Evolutionary conservation across 2,797 vertebrate genomes (phyloP).

Genomic region (Hydrophis major): DNA sequence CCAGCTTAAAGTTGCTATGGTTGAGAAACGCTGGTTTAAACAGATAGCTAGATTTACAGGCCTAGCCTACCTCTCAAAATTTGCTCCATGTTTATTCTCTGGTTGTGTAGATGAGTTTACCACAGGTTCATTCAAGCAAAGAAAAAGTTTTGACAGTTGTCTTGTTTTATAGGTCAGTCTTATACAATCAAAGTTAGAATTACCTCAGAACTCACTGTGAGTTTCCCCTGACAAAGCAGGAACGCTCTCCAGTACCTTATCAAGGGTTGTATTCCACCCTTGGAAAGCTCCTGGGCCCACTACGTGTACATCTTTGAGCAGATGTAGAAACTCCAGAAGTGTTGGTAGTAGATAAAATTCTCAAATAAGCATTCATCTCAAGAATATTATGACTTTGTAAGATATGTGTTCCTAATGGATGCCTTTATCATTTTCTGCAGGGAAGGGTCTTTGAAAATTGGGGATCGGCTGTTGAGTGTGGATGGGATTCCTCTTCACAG

Average conservation of each 20-base stretch:
- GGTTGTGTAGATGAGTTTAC: background rate
- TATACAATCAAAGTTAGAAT: background rate
- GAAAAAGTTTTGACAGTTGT: background rate
- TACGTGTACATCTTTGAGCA: background rate
- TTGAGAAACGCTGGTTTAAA: background rate
- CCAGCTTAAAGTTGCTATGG: background rate
- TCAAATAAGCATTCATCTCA: background rate
- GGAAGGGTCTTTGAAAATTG: slow-evolving; percentile 89
- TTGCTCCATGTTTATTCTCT: background rate
- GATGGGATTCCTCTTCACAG: slow-evolving; percentile 89
- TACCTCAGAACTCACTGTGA: background rate
- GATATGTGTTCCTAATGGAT: background rate
- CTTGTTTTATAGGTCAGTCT: background rate
- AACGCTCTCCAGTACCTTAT: background rate
- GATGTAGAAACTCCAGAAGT: background rate
- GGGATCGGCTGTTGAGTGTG: slow-evolving; percentile 87
- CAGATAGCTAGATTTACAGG: background rate
- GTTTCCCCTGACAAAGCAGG: background rate
- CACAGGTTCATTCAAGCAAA: background rate
- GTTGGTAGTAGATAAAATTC: background rate
- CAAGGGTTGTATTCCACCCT: background rate
- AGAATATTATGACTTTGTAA: background rate
- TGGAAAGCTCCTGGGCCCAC: background rate
- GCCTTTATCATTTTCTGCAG: slow-evolving; percentile 64
- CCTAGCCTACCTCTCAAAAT: background rate